A percentile compares a stretch with the other conserved stretches of the same genome.
These are phyloP conservation scores for Drosophila mimetica DNA, from an alignment of 2,888 invertebrate species.

Conservation along the genomic window DNA sequence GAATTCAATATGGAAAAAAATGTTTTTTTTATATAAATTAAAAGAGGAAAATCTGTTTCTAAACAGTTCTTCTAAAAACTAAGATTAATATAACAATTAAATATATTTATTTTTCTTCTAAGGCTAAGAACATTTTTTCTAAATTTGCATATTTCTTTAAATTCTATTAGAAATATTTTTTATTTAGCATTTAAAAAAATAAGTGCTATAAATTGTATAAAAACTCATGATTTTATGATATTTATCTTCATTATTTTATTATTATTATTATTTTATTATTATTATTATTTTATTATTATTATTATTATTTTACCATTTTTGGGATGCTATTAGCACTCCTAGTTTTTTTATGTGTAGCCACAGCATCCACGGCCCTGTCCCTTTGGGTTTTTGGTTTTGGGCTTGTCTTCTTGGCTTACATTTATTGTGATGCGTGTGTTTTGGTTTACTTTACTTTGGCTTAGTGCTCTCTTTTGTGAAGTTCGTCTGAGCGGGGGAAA, in stretches of 20 bases:
- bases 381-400: slow-evolving; percentile 11
- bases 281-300: too few species aligned
- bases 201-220: too few species aligned
- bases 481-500: slow-evolving; percentile 65
- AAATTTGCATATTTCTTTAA: too few species aligned
- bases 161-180: too few species aligned
- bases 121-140: too few species aligned
- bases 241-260: too few species aligned
- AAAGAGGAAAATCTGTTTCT: background rate
- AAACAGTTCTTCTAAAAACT: background rate
- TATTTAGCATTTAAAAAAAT: too few species aligned
- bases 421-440: slow-evolving; percentile 44
- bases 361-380: slow-evolving; percentile 15
- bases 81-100: too few species aligned
- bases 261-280: too few species aligned
- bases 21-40: background rate
- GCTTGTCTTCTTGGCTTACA: slow-evolving; percentile 39
- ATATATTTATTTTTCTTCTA: too few species aligned
- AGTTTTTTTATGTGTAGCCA: slow-evolving; percentile 14
- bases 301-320: background rate
- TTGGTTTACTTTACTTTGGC: slow-evolving; percentile 32
- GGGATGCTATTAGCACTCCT: background rate
- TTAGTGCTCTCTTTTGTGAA: slow-evolving; percentile 62
- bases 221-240: too few species aligned
- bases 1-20: background rate